Evolutionary conservation across 2,113 vertebrate genomes (phyloP).

Genomic region (Origma solitaria): DNA sequence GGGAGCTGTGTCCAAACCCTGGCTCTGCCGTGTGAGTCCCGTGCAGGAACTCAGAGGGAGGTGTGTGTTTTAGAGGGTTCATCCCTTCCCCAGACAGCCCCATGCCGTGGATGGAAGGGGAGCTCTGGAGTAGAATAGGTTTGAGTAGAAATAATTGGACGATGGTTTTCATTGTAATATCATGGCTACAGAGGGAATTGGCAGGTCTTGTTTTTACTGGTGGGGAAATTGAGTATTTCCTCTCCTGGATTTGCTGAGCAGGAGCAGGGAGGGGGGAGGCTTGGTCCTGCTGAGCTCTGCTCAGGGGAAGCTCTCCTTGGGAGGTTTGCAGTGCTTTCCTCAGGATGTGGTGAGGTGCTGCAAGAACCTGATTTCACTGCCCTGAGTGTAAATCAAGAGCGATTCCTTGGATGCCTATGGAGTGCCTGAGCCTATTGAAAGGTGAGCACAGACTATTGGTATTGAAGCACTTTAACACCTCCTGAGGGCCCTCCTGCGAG

Average conservation of each 20-base stretch:
- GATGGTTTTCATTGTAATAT: not conserved
- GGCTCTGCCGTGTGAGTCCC: not conserved
- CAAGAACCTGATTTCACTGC: not conserved
- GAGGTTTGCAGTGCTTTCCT: not conserved
- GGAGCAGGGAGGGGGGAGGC: not conserved
- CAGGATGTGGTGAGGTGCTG: not conserved
- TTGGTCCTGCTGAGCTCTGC: rapidly evolving
- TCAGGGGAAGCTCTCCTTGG: not conserved
- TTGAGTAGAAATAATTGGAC: not conserved
- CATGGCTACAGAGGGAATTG: not conserved
- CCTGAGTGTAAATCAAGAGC: not conserved
- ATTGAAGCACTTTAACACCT: conserved; percentile 20
- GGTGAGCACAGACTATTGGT: not conserved
- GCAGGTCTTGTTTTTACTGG: not conserved
- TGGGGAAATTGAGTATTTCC: not conserved
- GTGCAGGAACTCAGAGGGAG: not conserved
- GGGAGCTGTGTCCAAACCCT: not conserved
- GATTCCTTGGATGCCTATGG: not conserved
- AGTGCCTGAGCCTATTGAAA: not conserved
- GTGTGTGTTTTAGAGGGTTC: not conserved
- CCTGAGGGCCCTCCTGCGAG: not conserved
- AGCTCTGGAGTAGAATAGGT: not conserved
- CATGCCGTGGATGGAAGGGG: not conserved
- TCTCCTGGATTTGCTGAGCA: not conserved
- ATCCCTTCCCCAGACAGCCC: not conserved